Percentiles rank a stretch among this genome's conserved stretches.
Conservation (phyloP, 2,113 vertebrate genomes). For the Cisticola juncidis region DNA sequence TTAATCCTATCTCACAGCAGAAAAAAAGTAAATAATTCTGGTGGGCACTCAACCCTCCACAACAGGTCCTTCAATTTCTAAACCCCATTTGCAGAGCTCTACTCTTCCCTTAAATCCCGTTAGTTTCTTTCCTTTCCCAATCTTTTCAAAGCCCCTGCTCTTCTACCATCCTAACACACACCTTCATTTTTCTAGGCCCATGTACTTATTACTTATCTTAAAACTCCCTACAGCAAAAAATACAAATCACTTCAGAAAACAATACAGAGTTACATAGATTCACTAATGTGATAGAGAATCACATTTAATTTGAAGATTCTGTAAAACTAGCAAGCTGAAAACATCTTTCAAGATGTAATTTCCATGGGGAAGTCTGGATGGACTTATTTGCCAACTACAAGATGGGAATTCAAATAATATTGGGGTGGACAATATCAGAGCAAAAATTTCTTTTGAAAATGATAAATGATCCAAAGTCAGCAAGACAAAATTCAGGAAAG, state of each 20-base stretch:
- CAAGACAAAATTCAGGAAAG: not conserved
- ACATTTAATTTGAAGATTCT: not conserved
- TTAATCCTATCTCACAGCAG: not conserved
- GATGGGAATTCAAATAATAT: not conserved
- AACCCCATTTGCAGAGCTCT: not conserved
- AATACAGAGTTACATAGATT: not conserved
- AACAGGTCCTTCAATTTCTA: not conserved
- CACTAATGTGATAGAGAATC: not conserved
- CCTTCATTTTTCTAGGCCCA: not conserved
- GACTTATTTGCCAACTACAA: not conserved
- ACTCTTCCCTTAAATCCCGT: rapidly evolving
- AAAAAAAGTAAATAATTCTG: not conserved
- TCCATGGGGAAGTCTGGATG: not conserved
- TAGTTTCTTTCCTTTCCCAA: not conserved
- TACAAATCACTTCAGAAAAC: not conserved
- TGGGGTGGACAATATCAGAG: not conserved
- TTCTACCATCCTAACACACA: not conserved
- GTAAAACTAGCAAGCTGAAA: not conserved
- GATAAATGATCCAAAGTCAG: not conserved
- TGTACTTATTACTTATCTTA: not conserved
- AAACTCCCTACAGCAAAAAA: not conserved
- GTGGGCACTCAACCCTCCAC: not conserved
- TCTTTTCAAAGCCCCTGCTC: not conserved
- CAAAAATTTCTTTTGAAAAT: not conserved
- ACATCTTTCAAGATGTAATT: not conserved